phyloP scores from a whole-genome alignment of 2,113 vertebrate species.

The Telmatochromis sp. region DNA sequence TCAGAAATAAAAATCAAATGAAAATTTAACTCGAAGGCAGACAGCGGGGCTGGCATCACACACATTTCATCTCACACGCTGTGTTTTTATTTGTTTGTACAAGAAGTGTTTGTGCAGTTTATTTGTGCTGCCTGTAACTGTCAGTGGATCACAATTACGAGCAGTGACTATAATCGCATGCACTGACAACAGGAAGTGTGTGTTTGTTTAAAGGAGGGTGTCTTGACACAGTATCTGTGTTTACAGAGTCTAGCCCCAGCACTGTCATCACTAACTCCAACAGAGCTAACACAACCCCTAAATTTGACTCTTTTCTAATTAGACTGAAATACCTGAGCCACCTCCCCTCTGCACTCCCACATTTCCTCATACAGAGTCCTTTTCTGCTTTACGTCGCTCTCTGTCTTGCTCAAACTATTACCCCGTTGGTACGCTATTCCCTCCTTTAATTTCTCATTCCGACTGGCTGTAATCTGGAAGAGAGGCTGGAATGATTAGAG shows the following conservation, averaged over 20 bases:
- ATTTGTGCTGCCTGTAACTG: constrained; percentile 33
- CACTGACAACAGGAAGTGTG: constrained; percentile 65
- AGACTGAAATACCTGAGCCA: constrained; percentile 16
- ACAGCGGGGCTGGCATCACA: not conserved
- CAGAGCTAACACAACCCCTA: not conserved
- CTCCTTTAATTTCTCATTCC: not conserved
- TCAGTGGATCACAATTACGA: constrained; percentile 53
- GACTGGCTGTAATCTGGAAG: not conserved
- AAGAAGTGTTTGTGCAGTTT: not conserved
- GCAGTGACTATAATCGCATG: constrained; percentile 26
- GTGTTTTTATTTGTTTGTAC: not conserved
- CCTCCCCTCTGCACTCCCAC: not conserved
- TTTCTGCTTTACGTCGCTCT: not conserved
- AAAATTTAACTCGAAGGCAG: not conserved
- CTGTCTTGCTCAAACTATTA: not conserved
- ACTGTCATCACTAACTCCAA: constrained; percentile 24
- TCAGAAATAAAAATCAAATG: not conserved
- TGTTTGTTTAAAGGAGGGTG: constrained; percentile 70
- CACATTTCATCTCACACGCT: not conserved
- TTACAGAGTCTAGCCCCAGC: constrained; percentile 47
- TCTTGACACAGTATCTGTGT: constrained; percentile 66
- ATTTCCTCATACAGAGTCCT: not conserved
- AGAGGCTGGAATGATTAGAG: not conserved
- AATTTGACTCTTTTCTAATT: constrained; percentile 6
- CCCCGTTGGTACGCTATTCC: not conserved